Evolutionary conservation across 2,888 invertebrate species (phyloP).

Genomic region (Standfussiana lucernea): DNA sequence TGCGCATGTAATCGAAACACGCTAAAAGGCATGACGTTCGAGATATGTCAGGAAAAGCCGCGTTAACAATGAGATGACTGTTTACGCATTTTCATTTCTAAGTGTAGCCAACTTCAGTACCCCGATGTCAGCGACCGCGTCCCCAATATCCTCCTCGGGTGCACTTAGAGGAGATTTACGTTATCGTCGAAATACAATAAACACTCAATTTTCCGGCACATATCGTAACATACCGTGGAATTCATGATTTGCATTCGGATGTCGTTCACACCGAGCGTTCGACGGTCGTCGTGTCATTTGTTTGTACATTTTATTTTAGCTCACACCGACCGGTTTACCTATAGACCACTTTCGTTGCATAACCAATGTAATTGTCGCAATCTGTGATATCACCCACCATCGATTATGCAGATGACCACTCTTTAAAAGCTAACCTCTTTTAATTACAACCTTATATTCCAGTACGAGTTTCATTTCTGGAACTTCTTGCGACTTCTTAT

Average conservation of each 20-base stretch:
- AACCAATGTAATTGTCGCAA: constrained; percentile 71
- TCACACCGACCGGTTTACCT: constrained; percentile 68
- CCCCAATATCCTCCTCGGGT: constrained; percentile 7
- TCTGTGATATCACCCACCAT: constrained; percentile 60
- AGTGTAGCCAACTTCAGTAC: too few species aligned
- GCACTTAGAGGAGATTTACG: constrained; percentile 33
- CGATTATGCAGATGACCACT: constrained; percentile 44
- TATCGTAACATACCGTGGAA: constrained; percentile 50
- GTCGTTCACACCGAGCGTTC: constrained; percentile 61
- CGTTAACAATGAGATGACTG: not conserved
- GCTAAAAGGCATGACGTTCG: constrained; percentile 3
- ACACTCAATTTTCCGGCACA: constrained; percentile 60
- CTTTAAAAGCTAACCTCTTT: constrained; percentile 41
- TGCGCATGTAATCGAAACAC: constrained; percentile 28
- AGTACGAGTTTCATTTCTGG: constrained; percentile 11
- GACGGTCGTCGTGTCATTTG: constrained; percentile 42
- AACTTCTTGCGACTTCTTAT: not conserved
- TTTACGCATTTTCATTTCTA: not conserved
- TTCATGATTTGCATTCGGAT: constrained; percentile 68
- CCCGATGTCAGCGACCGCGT: constrained; percentile 20
- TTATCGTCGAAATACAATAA: constrained; percentile 42
- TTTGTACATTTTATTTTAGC: constrained; percentile 63
- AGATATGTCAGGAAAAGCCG: not conserved
- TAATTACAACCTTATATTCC: constrained; percentile 23
- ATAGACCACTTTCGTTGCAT: constrained; percentile 70